Evolutionary conservation across 2,797 vertebrate genomes (phyloP), one percentile per base, ranked within the genome.

Genomic region (Anolis apletophallus): DNA sequence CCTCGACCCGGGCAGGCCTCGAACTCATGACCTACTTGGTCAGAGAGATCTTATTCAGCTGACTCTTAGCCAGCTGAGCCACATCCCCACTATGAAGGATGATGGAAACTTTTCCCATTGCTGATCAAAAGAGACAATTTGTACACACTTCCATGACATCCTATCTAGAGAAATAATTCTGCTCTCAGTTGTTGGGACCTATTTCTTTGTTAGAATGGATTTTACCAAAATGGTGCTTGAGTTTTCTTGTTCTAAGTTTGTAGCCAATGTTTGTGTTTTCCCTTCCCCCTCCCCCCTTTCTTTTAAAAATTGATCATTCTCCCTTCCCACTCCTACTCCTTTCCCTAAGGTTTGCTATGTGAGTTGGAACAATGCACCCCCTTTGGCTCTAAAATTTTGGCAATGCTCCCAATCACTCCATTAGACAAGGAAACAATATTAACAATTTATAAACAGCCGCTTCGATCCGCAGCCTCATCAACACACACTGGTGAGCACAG

Each of bases 361-460:
- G 82, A 73, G 93, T 92, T 0, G 85, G 91, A 93, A 87, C 82
- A 83, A 64, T 85, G 86, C 69, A 87, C 90, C 89, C 91, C 92
- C 89, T 90, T 90, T 88, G 92, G 94, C 74, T 2, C 64, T 85
- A 0, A 64, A 87, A 69, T 85, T 86, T 87, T n/a, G 72, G 26
- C 59, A 80, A 82, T 81, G 68, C 90, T 89, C 87, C 82, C 85
- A 21, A 85, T 50, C 82, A 64, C 67, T 73, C 89, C 68, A 23
- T 87, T 83, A 67, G 55, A 72, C 32, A 7, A 17, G 32, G n/a
- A 87, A 86, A 83, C n/a, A n/a, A 72, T 83, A 83, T 79, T 83
- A 87, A 87, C 67, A 87, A 87, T 64, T 61, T 64, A 83, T 83
- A 82, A 87, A 83, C 11, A 40, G 52, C 73, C 6, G 21, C 52